Base-by-base conservation (phyloP, 2,888 invertebrate species). In the Hedychridium roseum region DNA sequence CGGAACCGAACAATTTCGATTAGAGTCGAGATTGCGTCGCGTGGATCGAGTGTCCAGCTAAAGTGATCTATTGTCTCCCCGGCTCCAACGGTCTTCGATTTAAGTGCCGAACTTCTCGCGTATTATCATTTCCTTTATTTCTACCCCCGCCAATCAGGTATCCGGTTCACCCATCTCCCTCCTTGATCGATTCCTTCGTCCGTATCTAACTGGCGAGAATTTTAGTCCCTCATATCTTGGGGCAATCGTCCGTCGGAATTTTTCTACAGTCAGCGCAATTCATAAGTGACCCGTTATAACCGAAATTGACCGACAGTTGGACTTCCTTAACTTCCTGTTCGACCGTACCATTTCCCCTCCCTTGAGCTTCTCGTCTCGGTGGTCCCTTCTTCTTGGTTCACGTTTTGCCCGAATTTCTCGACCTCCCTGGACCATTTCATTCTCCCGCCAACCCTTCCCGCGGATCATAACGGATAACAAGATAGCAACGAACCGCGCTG, bases 401-500 rank as follows among this genome's bases (percentile, higher is more conserved):
- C 11, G 9, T 12, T 7, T 31, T n/a, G 6, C 28, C 31, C n/a
- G n/a, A n/a, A n/a, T n/a, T n/a, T n/a, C n/a, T n/a, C n/a, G n/a
- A n/a, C n/a, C n/a, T n/a, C n/a, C n/a, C n/a, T 14, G 14, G 27
- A 7, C 16, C 41, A 16, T 31, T 23, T 15, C 23, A 32, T n/a
- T 18, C 17, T 34, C 20, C 35, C 14, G 7, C 32, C 36, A n/a
- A n/a, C 46, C 38, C 28, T 45, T 40, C 47, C 28, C 48, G 31
- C 18, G 50, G 38, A 41, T 47, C 41, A 45, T 45, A 48, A 43
- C 58, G 47, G 71, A 71, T 75, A 76, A 75, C 71, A 73, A 73
- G 73, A 66, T 66, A 66, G 70, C 70, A 70, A 51, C 67, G 58
- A 60, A 69, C 62, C 69, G 66, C 64, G 60, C 66, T 61, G 45